Base-by-base conservation (phyloP, 2,888 invertebrate species). In the Ecliptopera silaceata region DNA sequence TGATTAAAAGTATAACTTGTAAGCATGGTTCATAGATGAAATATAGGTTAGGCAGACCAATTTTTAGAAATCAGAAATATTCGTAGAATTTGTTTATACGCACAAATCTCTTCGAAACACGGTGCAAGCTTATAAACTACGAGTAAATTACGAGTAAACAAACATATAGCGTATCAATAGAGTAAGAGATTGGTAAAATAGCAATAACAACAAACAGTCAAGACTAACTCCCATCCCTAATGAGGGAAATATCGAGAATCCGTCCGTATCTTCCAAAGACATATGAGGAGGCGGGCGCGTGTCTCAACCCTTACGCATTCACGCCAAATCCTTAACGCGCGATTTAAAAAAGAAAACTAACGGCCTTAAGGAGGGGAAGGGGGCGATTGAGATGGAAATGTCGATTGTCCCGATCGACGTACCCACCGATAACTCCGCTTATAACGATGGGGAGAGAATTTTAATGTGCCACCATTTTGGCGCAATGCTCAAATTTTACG, bases 401-500 rank as follows among this genome's bases (percentile, higher is more conserved):
- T 79, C 87, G 85, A 88, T 88, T 87, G 88, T 86, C 86, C 79
- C 79, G 82, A 85, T 84, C 86, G 83, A 79, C 79, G 72, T 63
- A 64, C 75, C 77, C 79, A 70, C 79, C 84, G 85, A 88, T 88
- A 89, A 87, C 87, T 88, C 82, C 86, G 76, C 81, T 86, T 88
- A 89, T 91, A 91, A 91, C 90, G 89, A 86, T 84, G 82, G 89
- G 88, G 90, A 83, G 90, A 84, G 90, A 90, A 91, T 91, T 91
- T 91, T 91, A 91, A 91, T 90, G 90, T 87, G 81, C 88, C 87
- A 88, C 90, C 90, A 90, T 91, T 90, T 89, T 88, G 88, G 89
- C 89, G 88, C 90, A 89, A 88, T 88, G 90, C 89, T 90, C 88
- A 90, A 90, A 90, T 90, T 91, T 91, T 90, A 91, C 85, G 90